A percentile compares a stretch with the other conserved stretches of the same genome.
phyloP scores from a whole-genome alignment of 2,888 invertebrate genomes.

The Anthoptus insignis region DNA sequence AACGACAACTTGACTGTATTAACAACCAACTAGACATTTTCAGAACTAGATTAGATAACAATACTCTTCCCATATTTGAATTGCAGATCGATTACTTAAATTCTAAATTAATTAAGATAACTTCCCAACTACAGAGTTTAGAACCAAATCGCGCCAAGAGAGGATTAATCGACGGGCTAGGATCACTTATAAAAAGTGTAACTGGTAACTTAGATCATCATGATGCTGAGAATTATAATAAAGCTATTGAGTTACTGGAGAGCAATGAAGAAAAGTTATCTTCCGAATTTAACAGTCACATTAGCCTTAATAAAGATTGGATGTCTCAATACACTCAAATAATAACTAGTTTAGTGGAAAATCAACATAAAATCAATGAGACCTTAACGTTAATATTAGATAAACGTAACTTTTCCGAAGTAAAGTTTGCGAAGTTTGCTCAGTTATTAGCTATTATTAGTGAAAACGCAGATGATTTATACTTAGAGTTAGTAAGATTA shows the following conservation, averaged over 20 bases:
- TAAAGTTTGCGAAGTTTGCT: conserved; percentile 22
- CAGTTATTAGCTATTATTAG: not conserved
- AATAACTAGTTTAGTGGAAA: conserved; percentile 21
- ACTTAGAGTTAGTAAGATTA: conserved; percentile 35
- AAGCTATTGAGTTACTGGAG: conserved; percentile 8
- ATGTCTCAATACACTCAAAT: not conserved
- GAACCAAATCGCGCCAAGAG: conserved; percentile 21
- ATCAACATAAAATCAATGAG: conserved; percentile 23
- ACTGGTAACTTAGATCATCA: conserved; percentile 31
- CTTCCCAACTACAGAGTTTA: not conserved
- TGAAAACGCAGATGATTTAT: conserved; percentile 1
- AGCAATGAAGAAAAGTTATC: conserved; percentile 31
- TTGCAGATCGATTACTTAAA: conserved; percentile 6
- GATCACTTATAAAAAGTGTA: conserved; percentile 35
- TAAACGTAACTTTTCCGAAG: not conserved
- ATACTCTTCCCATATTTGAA: conserved; percentile 5
- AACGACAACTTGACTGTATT: conserved; percentile 25
- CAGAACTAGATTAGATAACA: not conserved
- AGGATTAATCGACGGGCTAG: conserved; percentile 29
- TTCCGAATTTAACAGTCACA: conserved; percentile 37
- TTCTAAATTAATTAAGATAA: not conserved
- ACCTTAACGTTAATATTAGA: conserved; percentile 8
- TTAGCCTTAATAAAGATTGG: conserved; percentile 39
- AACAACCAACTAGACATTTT: conserved; percentile 14
- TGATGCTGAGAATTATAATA: conserved; percentile 9